Conservation (phyloP, 1,140 invertebrate genomes). For the Lasioglossum baleicum region DNA sequence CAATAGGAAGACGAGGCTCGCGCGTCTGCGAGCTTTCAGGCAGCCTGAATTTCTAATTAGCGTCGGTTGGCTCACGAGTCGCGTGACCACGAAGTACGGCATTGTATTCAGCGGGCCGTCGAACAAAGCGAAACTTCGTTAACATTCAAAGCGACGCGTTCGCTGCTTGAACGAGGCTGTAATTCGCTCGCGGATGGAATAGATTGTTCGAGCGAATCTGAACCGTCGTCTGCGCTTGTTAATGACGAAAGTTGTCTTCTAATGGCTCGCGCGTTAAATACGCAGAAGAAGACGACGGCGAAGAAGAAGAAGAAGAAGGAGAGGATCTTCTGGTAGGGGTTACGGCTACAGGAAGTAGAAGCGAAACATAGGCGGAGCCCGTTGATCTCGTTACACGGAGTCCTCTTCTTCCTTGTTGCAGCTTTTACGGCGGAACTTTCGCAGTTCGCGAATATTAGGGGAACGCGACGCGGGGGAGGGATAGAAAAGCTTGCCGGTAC, state of each 20-base stretch:
- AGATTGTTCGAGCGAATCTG: conserved; percentile 13
- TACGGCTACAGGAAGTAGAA: neutral
- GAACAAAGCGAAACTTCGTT: conserved; percentile 30
- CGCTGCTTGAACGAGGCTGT: neutral
- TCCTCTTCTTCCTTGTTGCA: conserved; percentile 21
- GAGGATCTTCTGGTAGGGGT: neutral
- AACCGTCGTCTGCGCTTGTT: conserved; percentile 13
- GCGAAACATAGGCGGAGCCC: neutral
- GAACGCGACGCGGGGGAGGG: conserved; percentile 53
- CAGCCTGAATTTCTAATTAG: conserved; percentile 37
- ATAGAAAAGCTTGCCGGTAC: conserved; percentile 35
- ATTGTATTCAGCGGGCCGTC: conserved; percentile 22
- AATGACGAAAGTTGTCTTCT: conserved; percentile 27
- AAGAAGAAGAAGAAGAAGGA: neutral
- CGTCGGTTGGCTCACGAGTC: neutral
- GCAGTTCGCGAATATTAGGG: conserved; percentile 61
- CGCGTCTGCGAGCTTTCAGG: neutral
- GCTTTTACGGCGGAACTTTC: conserved; percentile 62
- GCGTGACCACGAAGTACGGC: conserved; percentile 17
- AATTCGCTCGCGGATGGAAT: conserved; percentile 23
- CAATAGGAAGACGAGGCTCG: neutral
- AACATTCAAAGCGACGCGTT: conserved; percentile 33
- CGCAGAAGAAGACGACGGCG: neutral
- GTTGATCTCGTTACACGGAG: conserved; percentile 25
- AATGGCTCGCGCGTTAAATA: conserved; percentile 28